Percentiles rank a stretch among this genome's conserved stretches.
Conservation (phyloP, 2,113 vertebrate genomes). For the Stictonetta naevosa region DNA sequence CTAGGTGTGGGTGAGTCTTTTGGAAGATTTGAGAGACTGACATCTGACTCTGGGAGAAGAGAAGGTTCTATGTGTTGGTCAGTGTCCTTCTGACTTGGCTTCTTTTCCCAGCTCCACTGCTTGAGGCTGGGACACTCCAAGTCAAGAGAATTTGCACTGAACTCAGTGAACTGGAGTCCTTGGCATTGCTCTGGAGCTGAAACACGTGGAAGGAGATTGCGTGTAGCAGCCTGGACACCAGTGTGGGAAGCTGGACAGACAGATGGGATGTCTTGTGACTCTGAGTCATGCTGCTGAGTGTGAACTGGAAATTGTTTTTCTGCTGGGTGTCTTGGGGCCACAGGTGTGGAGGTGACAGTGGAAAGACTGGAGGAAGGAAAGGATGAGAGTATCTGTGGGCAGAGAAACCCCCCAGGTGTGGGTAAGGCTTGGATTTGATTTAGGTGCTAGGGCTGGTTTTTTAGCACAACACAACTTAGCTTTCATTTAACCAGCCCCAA, state of each 20-base stretch:
- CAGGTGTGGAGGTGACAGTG: not conserved
- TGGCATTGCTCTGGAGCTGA: not conserved
- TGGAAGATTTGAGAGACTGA: not conserved
- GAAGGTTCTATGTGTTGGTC: not conserved
- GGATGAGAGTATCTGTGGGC: rapidly evolving
- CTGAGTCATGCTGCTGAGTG: rapidly evolving
- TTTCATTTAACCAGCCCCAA: constrained; percentile 25
- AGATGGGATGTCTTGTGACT: not conserved
- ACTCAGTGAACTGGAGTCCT: not conserved
- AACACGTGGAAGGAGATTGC: not conserved
- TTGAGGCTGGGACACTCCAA: not conserved
- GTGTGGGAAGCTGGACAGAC: not conserved
- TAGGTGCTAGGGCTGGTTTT: not conserved
- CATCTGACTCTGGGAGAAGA: not conserved
- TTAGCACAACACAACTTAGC: constrained; percentile 36
- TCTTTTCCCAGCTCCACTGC: not conserved
- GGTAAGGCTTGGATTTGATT: not conserved
- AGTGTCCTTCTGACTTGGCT: not conserved
- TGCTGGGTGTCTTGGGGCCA: not conserved
- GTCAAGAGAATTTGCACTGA: not conserved
- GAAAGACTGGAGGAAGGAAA: not conserved
- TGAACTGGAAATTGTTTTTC: not conserved
- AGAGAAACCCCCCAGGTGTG: not conserved
- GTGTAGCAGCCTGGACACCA: not conserved
- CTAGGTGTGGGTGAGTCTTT: not conserved